Percentiles rank a stretch among this genome's conserved stretches.
Evolutionary conservation across 2,113 vertebrate species (phyloP).

Genomic region (Tragelaphus imberbis): DNA sequence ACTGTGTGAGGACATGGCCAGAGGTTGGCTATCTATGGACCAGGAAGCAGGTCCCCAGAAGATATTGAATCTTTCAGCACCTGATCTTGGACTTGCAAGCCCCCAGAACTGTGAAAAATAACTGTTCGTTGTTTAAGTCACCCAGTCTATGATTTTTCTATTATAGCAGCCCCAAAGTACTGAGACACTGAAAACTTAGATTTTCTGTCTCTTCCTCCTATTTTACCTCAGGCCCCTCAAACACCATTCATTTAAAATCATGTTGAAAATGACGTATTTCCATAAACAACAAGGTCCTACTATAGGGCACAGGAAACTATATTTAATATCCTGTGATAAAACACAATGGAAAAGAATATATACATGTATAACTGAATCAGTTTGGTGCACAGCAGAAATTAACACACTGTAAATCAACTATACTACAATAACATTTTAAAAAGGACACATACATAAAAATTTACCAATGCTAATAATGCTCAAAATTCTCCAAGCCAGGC

Average conservation of each 20-base stretch:
- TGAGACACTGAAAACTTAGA: neutral
- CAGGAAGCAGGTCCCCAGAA: neutral
- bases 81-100: neutral
- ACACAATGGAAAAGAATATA: neutral
- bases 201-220: neutral
- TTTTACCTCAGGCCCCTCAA: neutral
- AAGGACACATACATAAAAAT: conserved; percentile 9
- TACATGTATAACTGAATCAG: neutral
- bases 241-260: conserved; percentile 7
- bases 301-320: neutral
- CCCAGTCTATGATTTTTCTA: neutral
- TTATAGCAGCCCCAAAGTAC: neutral
- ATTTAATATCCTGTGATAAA: neutral
- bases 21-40: neutral
- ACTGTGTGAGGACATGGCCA: neutral
- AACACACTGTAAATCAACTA: neutral
- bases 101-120: neutral
- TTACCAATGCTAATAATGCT: neutral
- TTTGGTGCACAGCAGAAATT: neutral
- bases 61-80: neutral
- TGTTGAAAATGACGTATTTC: neutral
- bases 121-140: neutral
- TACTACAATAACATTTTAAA: neutral
- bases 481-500: too few species aligned
- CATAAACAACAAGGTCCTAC: neutral